These are phyloP conservation scores for Rhabdophis nuchalis DNA, from an alignment of 2,797 vertebrate genomes.

Conservation along the genomic window DNA sequence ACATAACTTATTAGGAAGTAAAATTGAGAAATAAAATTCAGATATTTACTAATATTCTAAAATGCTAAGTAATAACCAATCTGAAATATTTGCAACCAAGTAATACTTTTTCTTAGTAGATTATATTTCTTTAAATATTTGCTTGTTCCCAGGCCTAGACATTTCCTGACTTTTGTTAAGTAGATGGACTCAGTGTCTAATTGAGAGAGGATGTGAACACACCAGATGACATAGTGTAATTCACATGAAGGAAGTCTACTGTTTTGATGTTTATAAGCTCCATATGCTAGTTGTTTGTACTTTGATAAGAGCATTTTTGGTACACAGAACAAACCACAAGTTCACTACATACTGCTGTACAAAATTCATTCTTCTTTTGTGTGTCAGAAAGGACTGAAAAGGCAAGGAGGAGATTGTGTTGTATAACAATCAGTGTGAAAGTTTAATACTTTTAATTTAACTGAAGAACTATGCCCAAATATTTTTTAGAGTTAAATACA, in stretches of 20 bases:
- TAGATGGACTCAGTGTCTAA: slow-evolving; percentile 45
- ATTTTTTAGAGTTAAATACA: slow-evolving; percentile 6
- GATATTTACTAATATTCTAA: slow-evolving; percentile 7
- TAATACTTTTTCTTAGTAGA: slow-evolving; percentile 8
- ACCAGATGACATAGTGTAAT: slow-evolving; percentile 59
- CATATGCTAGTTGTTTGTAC: slow-evolving; percentile 62
- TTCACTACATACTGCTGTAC: slow-evolving; percentile 39
- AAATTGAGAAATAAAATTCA: background rate
- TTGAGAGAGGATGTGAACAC: slow-evolving; percentile 62
- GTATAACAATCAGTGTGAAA: slow-evolving; percentile 7
- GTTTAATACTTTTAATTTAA: slow-evolving; percentile 22
- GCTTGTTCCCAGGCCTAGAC: slow-evolving; percentile 12
- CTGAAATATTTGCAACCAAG: background rate
- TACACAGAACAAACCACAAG: slow-evolving; percentile 37
- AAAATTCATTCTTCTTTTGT: slow-evolving; percentile 49
- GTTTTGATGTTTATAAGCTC: slow-evolving; percentile 65
- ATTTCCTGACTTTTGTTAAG: slow-evolving; percentile 49
- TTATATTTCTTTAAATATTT: slow-evolving; percentile 33
- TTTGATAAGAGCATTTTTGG: slow-evolving; percentile 69
- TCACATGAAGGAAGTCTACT: slow-evolving; percentile 60
- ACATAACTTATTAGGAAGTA: background rate
- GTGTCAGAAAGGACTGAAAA: slow-evolving; percentile 35
- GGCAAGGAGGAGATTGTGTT: slow-evolving; percentile 41
- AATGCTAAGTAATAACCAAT: background rate
- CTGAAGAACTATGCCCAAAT: slow-evolving; percentile 12